A percentile compares a stretch with the other conserved stretches of the same genome.
phyloP scores from a whole-genome alignment of 2,113 vertebrate species.

The Sisor rabdophorus region DNA sequence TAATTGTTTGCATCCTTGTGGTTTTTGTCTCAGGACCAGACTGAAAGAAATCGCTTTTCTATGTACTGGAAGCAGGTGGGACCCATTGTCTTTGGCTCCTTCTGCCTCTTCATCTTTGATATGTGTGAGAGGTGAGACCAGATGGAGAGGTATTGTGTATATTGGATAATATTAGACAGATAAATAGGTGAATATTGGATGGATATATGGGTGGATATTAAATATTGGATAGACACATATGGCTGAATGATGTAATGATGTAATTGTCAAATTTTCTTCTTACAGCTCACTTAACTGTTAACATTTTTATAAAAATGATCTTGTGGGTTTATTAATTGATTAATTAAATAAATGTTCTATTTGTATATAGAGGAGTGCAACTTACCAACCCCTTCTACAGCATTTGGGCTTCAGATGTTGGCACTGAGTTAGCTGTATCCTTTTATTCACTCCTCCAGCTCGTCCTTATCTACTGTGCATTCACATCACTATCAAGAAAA shows the following conservation, averaged over 20 bases:
- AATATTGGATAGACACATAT: no score
- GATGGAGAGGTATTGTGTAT: background rate
- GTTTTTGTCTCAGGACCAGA: constrained; percentile 78
- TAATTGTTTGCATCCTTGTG: background rate
- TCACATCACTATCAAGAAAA: background rate
- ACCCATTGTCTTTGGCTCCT: constrained; percentile 91
- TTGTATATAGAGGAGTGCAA: constrained; percentile 86
- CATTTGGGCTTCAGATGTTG: constrained; percentile 91
- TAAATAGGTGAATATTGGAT: background rate
- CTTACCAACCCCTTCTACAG: constrained; percentile 98
- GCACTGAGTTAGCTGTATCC: constrained; percentile 97
- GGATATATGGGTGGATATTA: no score
- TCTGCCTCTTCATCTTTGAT: constrained; percentile 97
- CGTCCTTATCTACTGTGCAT: background rate
- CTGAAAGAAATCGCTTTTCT: constrained; percentile 85
- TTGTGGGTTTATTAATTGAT: background rate
- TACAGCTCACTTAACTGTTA: no score
- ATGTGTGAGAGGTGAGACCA: constrained; percentile 94
- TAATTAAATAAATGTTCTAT: background rate
- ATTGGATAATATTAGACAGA: background rate
- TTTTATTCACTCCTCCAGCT: constrained; percentile 37
- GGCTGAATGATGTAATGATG: no score
- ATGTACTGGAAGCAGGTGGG: constrained; percentile 97
- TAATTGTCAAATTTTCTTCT: no score
- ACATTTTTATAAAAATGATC: no score